A percentile compares a stretch with the other conserved stretches of the same genome.
Evolutionary conservation across 1,140 invertebrate genomes (phyloP).

Genomic region (Diploscapter pachys): DNA sequence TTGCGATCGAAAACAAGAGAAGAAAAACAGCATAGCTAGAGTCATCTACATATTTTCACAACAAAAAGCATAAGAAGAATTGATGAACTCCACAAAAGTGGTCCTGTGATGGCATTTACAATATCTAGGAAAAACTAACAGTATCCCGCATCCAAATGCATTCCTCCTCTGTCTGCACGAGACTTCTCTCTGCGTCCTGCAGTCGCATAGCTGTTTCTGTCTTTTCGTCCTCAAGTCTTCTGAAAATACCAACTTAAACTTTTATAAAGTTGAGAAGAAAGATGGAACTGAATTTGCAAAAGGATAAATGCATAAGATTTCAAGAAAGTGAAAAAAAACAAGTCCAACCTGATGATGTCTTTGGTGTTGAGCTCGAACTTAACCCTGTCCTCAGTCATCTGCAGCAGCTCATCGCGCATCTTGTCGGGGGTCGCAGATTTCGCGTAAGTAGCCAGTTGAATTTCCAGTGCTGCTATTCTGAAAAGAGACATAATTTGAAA

Average conservation of each 20-base stretch:
- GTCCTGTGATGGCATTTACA: too few relatives aligned
- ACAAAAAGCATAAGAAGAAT: too few relatives aligned
- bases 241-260: neutral
- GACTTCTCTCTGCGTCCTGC: conserved; percentile 69
- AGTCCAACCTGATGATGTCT: conserved; percentile 10
- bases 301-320: too few relatives aligned
- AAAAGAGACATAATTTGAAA: neutral
- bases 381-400: conserved; percentile 33
- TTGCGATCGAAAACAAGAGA: neutral
- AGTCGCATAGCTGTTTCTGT: conserved; percentile 75
- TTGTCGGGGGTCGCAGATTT: conserved; percentile 64
- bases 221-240: conserved; percentile 72
- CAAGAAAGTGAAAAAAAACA: neutral
- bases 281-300: too few relatives aligned
- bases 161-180: conserved; percentile 21
- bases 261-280: too few relatives aligned
- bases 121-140: too few relatives aligned
- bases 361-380: conserved; percentile 34
- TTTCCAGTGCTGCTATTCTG: conserved; percentile 80
- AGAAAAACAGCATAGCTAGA: too few relatives aligned
- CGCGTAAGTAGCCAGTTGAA: conserved; percentile 77
- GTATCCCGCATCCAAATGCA: neutral
- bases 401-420: conserved; percentile 19
- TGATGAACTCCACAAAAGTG: neutral
- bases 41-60: too few relatives aligned